A percentile compares a stretch with the other conserved stretches of the same genome.
phyloP scores from a whole-genome alignment of 2,797 vertebrate genomes.

The Malurus splendens region DNA sequence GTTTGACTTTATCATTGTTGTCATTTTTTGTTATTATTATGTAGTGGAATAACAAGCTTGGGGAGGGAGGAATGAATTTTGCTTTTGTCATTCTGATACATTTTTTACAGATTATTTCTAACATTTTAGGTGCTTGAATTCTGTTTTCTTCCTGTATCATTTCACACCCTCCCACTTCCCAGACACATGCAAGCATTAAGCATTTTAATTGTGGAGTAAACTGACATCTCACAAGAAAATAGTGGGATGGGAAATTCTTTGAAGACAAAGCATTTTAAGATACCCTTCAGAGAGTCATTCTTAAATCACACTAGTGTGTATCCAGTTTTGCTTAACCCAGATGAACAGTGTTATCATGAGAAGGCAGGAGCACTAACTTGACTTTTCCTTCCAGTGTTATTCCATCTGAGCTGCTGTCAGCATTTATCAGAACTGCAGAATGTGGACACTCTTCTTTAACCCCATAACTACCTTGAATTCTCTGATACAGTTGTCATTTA shows the following conservation, averaged over 20 bases:
- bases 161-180: not conserved
- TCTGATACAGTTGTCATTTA: not conserved
- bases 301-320: not conserved
- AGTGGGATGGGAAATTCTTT: not conserved
- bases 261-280: not conserved
- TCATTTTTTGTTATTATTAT: not conserved
- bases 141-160: not conserved
- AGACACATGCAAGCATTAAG: not conserved
- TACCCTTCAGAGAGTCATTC: not conserved
- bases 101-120: not conserved
- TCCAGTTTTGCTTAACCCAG: not conserved
- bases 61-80: not conserved
- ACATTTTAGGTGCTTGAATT: not conserved
- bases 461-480: not conserved
- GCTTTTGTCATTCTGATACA: not conserved
- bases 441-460: not conserved
- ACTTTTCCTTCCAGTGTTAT: not conserved
- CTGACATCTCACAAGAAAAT: not conserved
- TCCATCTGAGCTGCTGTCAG: not conserved
- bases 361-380: not conserved
- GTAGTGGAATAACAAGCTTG: not conserved
- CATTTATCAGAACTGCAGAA: not conserved
- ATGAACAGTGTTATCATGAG: accelerated
- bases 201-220: not conserved
- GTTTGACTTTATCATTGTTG: not conserved